A percentile compares a stretch with the other conserved stretches of the same genome.
These are phyloP conservation scores for Spondyliosoma cantharus DNA, from an alignment of 2,797 vertebrate genomes.

Conservation along the genomic window DNA sequence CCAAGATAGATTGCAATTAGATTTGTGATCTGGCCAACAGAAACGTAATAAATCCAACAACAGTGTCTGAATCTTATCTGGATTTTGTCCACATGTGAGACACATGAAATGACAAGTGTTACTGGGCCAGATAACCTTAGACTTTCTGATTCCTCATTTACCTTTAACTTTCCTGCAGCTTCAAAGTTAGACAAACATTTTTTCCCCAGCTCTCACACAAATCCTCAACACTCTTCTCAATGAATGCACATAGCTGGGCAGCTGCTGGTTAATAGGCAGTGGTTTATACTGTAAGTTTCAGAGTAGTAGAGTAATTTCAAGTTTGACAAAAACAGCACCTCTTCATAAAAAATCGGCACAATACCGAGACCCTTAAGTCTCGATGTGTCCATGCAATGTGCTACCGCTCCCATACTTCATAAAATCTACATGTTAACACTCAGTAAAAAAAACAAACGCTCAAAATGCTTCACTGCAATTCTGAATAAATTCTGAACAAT, in stretches of 20 bases:
- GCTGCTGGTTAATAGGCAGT: not conserved
- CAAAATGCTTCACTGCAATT: not conserved
- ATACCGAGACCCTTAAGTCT: no score
- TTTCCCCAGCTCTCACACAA: not conserved
- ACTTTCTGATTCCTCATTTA: not conserved
- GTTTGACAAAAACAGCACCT: not conserved
- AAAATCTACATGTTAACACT: no score
- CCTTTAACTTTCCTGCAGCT: not conserved
- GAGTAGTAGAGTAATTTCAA: not conserved
- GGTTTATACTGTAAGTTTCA: not conserved
- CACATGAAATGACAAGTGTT: not conserved
- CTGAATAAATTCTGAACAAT: not conserved
- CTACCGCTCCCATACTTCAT: not conserved
- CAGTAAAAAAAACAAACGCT: no score
- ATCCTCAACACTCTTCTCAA: not conserved
- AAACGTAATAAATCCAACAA: no score
- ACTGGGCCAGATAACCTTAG: not conserved
- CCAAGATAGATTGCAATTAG: not conserved
- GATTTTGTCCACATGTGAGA: not conserved
- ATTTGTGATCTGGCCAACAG: not conserved
- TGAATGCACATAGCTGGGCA: not conserved
- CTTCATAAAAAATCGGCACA: no score
- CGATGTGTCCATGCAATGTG: not conserved
- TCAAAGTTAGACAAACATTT: not conserved
- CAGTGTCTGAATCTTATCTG: not conserved